Base-by-base conservation (phyloP, 2,888 invertebrate genomes). In the Epinotia demarniana region DNA sequence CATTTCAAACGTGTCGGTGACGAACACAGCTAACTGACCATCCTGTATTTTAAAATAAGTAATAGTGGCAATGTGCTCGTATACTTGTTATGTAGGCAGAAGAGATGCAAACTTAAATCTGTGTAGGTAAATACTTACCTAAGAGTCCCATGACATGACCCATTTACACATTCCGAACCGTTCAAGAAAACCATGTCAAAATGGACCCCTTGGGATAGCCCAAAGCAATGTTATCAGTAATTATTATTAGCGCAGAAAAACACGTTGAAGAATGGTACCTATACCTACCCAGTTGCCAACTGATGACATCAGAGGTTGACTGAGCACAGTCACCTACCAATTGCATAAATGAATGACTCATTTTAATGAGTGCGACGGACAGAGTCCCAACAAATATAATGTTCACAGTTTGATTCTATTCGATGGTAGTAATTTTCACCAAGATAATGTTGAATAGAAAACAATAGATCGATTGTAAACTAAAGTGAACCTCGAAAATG, bases 341-440 rank as follows among this genome's bases (percentile, higher is more conserved):
- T 67, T 67, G 66, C 66, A 66, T 66, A 66, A 66, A 55, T 55
- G 58, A 58, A 39, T 68, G 57, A 68, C 27, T 66, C 66, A 66
- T 68, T 46, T 43, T 23, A 43, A 58, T 68, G 58, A 19, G 43
- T 19, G 5, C 13, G 55, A 33, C 33, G 4, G 39, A 68, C 67
- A 55, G 13, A 57, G 6, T 3, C 23, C 13, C 11, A 57, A 39
- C 3, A 19, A 57, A 33, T 13, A 49, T 53, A 53, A 53, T n/a
- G 6, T n/a, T 13, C 49, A 53, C 0, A 53, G 53, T 53, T 53
- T 8, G 53, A 39, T 13, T n/a, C 53, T n/a, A 16, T 49, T 49
- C 49, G 16, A 49, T 8, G 53, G 8, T 8, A 53, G 53, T 53
- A 6, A 13, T 53, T 5, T 5, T n/a, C n/a, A 53, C n/a, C n/a